These are phyloP conservation scores for Sminthurides bifidus DNA, from an alignment of 1,140 invertebrate species.

Conservation along the genomic window DNA sequence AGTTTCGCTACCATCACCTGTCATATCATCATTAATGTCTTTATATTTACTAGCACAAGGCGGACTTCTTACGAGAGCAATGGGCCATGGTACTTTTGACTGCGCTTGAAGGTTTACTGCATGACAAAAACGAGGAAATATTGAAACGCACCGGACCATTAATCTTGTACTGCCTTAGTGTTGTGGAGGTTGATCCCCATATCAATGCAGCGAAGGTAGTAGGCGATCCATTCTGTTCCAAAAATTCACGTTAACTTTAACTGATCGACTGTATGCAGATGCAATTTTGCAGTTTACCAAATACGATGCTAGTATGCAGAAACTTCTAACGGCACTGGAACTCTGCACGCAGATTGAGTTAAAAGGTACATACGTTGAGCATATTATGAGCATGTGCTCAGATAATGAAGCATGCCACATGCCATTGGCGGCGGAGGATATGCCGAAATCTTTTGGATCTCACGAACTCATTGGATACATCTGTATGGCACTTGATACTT, in stretches of 20 bases:
- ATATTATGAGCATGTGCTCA: slow-evolving; percentile 7
- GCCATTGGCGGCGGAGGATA: slow-evolving; percentile 22
- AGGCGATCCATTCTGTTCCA: neutral
- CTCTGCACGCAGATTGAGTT: neutral
- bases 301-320: slow-evolving; percentile 18
- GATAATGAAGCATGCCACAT: slow-evolving; percentile 16
- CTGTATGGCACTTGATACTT: slow-evolving; percentile 12
- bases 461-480: slow-evolving; percentile 7
- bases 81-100: slow-evolving; percentile 43
- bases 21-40: neutral
- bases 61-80: slow-evolving; percentile 39
- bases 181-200: slow-evolving; percentile 34
- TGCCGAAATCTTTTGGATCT: slow-evolving; percentile 4
- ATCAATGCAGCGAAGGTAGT: neutral
- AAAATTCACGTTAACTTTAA: neutral
- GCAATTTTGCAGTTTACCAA: slow-evolving; percentile 16
- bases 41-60: slow-evolving; percentile 34
- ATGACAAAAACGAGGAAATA: slow-evolving; percentile 38
- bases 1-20: neutral
- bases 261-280: neutral
- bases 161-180: slow-evolving; percentile 33
- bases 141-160: slow-evolving; percentile 34
- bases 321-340: slow-evolving; percentile 15
- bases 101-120: slow-evolving; percentile 39
- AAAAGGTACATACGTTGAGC: slow-evolving; percentile 13